Evolutionary conservation across 2,888 invertebrate genomes (phyloP).

Genomic region (Ornithoptera alexandrae): DNA sequence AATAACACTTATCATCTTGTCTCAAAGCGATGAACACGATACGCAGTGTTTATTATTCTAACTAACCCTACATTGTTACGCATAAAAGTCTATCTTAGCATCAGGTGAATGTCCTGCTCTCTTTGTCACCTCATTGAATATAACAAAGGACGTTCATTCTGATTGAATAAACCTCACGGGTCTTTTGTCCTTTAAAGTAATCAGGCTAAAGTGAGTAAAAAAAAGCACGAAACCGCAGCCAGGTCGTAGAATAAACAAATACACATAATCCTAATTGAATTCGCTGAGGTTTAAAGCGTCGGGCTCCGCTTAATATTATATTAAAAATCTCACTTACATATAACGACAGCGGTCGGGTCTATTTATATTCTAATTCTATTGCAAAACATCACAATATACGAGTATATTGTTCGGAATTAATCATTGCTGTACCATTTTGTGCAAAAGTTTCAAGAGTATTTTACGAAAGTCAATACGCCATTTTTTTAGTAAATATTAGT

Average conservation of each 20-base stretch:
- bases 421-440: no score
- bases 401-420: no score
- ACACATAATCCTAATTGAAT: constrained; percentile 39
- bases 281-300: constrained; percentile 22
- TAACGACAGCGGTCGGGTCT: neutral
- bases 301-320: constrained; percentile 22
- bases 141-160: neutral
- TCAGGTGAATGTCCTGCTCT: no score
- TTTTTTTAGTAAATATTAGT: no score
- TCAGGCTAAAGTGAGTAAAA: constrained; percentile 12
- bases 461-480: no score
- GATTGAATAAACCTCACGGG: constrained; percentile 11
- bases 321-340: constrained; percentile 6
- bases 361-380: no score
- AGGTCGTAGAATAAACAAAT: constrained; percentile 37
- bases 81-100: neutral
- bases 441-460: no score
- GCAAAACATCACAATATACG: no score
- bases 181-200: constrained; percentile 17
- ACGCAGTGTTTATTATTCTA: no score
- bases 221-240: constrained; percentile 25
- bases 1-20: no score
- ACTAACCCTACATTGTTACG: no score
- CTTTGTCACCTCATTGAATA: neutral
- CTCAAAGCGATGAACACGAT: no score